Evolutionary conservation across 2,797 vertebrate genomes (phyloP), one percentile per base, ranked within the genome.

Genomic region (Mastacembelus armatus): DNA sequence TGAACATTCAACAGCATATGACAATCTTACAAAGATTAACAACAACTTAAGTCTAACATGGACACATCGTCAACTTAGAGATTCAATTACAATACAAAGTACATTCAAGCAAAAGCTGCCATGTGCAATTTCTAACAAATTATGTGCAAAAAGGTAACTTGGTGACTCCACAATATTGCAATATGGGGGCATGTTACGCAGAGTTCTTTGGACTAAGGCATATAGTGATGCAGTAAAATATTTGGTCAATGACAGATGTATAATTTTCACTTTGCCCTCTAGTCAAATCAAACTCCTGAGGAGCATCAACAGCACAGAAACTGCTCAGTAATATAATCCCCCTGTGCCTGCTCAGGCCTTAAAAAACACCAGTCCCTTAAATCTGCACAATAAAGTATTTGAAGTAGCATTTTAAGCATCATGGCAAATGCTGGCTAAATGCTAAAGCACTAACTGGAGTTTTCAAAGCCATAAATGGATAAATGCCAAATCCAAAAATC

Each of bases 91-190:
- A 63, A 39, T 55, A 72, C 44, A 68, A n/a, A n/a, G 58, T 78
- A 84, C 78, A 84, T 80, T 77, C 56, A 82, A 81, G 83, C 71
- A 78, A 65, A 89, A 89, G 81, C 74, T 88, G 80, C 74, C 82
- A 78, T 36, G 27, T 76, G 78, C 71, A 80, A 48, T 42, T 56
- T 70, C 11, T 27, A 74, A 58, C 49, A 74, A 71, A 73, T 67
- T 48, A 74, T 64, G 74, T 74, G 60, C 55, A 85, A 83, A 82
- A 52, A 61, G 40, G 22, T 65, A 77, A 71, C 55, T 11, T 50
- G 38, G 66, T 33, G 47, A 51, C 61, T 62, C 43, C 43, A 48
- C 15, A 18, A 66, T 30, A 60, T 30, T 48, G 35, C 30, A 71
- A 51, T 24, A 42, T 48, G 18, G 69, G 33, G 59, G 3, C 6